A percentile compares a stretch with the other conserved stretches of the same genome.
Conservation (phyloP, 2,113 vertebrate genomes). For the Sinocyclocheilus grahami region DNA sequence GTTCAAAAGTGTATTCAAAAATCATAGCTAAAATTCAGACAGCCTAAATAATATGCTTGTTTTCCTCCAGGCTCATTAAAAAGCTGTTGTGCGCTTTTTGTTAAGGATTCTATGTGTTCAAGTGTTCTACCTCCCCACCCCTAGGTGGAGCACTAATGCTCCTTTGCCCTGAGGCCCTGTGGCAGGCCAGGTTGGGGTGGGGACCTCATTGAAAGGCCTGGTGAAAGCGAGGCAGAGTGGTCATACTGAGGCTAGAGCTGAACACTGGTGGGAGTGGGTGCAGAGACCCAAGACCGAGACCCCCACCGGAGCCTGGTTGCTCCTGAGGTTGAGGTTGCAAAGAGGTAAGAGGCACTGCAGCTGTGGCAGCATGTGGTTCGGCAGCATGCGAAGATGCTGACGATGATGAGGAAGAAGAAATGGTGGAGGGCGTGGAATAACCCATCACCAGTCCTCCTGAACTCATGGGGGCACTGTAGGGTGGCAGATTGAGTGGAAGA, state of each 20-base stretch:
- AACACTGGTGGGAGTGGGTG: constrained; percentile 93
- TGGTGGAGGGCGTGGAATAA: constrained; percentile 82
- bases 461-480: constrained; percentile 88
- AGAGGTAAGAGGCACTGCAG: constrained; percentile 82
- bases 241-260: constrained; percentile 92
- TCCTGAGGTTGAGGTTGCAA: constrained; percentile 97
- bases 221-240: constrained; percentile 98
- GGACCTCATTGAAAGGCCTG: constrained; percentile 92
- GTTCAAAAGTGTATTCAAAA: constrained; percentile 62
- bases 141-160: constrained; percentile 49
- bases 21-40: constrained; percentile 65
- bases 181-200: constrained; percentile 22
- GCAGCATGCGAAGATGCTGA: constrained; percentile 74
- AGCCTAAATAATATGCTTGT: constrained; percentile 70
- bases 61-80: constrained; percentile 74
- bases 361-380: constrained; percentile 71
- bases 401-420: constrained; percentile 69
- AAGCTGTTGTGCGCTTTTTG: constrained; percentile 77
- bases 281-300: constrained; percentile 89
- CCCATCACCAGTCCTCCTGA: constrained; percentile 93
- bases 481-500: constrained; percentile 91
- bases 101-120: constrained; percentile 77
- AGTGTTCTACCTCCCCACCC: constrained; percentile 57
- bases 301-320: constrained; percentile 83
- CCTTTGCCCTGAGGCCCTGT: constrained; percentile 31